Evolutionary conservation across 2,888 invertebrate species (phyloP), one percentile per base, ranked within the genome.

Genomic region (Folsomia candida): DNA sequence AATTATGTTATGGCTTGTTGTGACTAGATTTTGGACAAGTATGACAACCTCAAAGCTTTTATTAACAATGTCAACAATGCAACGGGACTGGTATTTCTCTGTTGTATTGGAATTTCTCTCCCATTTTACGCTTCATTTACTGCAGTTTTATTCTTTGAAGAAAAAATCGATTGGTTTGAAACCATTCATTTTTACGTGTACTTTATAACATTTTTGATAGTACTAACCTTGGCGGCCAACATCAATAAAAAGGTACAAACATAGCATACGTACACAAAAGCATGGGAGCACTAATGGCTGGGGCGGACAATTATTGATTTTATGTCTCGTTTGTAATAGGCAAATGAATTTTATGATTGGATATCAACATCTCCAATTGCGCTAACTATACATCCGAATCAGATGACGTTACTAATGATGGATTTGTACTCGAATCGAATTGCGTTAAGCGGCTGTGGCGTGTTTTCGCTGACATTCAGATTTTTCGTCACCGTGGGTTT

Each of bases 261-360:
- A 47, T 47, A 47, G 18, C n/a, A n/a, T n/a, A n/a, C n/a, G n/a
- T n/a, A n/a, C n/a, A n/a, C n/a, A n/a, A n/a, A n/a, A n/a, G n/a
- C n/a, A n/a, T n/a, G n/a, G n/a, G 18, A 47, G 47, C 18, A 47
- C 47, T 11, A 47, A 18, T 47, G 47, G 47, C 18, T 47, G 47
- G 18, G 47, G 47, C 18, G 18, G 47, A 58, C 11, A 58, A 20
- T 9, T 58, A n/a, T 37, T 11, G 20, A 26, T 22, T 25, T 54
- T 57, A 54, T 25, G 1, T 54, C 3, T 66, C n/a, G 3, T 54
- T 62, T 29, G 25, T 6, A 4, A 14, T 26, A 74, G 74, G 71
- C 69, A 2, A 69, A 71, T 20, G 71, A 71, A 9, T 74, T 74
- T 51, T 69, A 71, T 24, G 60, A 63, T 14, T 71, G 74, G 71